These are phyloP conservation scores for Scaptomyza reducta DNA, from an alignment of 2,888 invertebrate genomes.

Conservation along the genomic window DNA sequence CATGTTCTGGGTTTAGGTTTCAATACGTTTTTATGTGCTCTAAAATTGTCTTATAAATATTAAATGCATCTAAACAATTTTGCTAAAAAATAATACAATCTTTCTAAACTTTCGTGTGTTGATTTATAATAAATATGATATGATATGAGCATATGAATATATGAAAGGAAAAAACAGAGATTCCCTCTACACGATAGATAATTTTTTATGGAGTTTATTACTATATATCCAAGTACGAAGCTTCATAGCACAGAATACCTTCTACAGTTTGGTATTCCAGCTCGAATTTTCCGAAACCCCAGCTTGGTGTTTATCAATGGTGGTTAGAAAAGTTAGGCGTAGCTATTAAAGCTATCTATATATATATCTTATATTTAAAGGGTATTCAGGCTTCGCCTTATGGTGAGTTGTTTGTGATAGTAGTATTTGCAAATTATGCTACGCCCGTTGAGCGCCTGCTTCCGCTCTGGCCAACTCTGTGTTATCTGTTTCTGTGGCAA, in stretches of 20 bases:
- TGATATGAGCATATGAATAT: no score
- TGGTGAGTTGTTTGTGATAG: not conserved
- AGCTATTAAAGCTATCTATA: not conserved
- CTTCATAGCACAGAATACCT: not conserved
- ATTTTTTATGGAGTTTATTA: no score
- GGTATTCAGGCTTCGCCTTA: slow-evolving; percentile 10
- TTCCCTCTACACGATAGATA: no score
- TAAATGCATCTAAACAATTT: no score
- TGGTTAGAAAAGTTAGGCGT: not conserved
- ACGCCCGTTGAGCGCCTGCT: slow-evolving; percentile 51
- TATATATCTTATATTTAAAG: no score
- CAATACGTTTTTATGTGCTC: no score
- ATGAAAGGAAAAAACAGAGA: no score
- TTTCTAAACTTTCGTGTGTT: no score
- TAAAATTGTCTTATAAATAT: no score
- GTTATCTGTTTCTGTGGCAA: slow-evolving; percentile 65
- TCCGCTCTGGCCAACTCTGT: slow-evolving; percentile 47
- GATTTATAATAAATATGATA: no score
- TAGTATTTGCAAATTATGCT: slow-evolving; percentile 57
- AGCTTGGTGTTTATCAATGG: not conserved
- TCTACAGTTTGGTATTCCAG: not conserved
- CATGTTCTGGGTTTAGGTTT: no score
- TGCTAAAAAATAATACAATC: no score
- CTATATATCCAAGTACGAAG: not conserved
- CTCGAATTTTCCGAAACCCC: not conserved